phyloP scores from a whole-genome alignment of 1,140 invertebrate species.

The Polypedilum vanderplanki region DNA sequence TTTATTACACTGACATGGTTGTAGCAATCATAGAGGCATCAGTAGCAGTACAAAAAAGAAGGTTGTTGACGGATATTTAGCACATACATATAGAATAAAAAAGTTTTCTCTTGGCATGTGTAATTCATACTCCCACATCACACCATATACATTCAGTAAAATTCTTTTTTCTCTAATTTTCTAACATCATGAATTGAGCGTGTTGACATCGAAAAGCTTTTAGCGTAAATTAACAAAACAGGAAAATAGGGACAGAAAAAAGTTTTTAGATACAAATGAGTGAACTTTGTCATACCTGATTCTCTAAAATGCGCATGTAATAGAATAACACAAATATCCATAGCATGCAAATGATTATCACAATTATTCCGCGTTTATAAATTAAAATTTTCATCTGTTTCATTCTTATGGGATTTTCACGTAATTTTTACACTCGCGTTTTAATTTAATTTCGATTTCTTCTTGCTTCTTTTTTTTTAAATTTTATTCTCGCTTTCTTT shows the following conservation, averaged over 20 bases:
- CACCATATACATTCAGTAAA: too few species aligned
- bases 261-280: background rate
- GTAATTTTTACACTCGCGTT: background rate
- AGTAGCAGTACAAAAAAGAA: too few species aligned
- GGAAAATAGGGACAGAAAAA: background rate
- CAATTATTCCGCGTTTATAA: background rate
- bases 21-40: too few species aligned
- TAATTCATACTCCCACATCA: too few species aligned
- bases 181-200: background rate
- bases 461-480: background rate
- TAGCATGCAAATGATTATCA: background rate
- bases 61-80: too few species aligned
- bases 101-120: too few species aligned
- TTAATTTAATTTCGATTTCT: background rate
- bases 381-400: conserved; percentile 12
- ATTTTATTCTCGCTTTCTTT: background rate
- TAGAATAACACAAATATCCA: background rate
- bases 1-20: too few species aligned
- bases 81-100: too few species aligned
- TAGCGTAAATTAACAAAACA: background rate
- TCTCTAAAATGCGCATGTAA: background rate
- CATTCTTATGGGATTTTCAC: background rate
- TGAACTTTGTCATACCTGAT: background rate
- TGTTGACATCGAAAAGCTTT: conserved; percentile 17
- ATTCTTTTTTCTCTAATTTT: too few species aligned